Percentiles rank a stretch among this genome's conserved stretches.
phyloP scores from a whole-genome alignment of 2,797 vertebrate species.

The Protosalanx chinensis region DNA sequence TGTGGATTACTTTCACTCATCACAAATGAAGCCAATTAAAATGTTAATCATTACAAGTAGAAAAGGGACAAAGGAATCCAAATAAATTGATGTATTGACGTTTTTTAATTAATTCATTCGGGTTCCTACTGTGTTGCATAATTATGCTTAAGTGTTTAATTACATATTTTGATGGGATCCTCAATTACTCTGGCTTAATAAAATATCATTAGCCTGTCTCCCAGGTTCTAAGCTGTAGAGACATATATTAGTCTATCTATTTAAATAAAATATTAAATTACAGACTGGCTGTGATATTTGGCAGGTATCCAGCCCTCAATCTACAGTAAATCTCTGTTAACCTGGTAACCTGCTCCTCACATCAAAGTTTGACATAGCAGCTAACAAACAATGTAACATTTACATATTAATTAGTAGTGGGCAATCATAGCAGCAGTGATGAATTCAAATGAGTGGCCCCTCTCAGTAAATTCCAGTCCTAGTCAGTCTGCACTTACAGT shows the following conservation, averaged over 20 bases:
- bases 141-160: slow-evolving; percentile 95
- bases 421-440: slow-evolving; percentile 56
- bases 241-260: slow-evolving; percentile 72
- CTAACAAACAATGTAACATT: slow-evolving; percentile 80
- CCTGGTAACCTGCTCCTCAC: slow-evolving; percentile 71
- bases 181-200: slow-evolving; percentile 92
- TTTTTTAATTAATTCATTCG: slow-evolving; percentile 90
- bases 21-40: slow-evolving; percentile 75
- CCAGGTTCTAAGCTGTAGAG: slow-evolving; percentile 82
- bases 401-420: slow-evolving; percentile 79
- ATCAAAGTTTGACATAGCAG: slow-evolving; percentile 76
- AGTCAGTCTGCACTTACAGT: slow-evolving; percentile 52
- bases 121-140: slow-evolving; percentile 86
- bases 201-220: slow-evolving; percentile 87
- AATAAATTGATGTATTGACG: slow-evolving; percentile 87
- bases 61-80: slow-evolving; percentile 83
- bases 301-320: slow-evolving; percentile 71
- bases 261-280: slow-evolving; percentile 79
- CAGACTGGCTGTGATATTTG: slow-evolving; percentile 59
- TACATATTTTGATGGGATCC: slow-evolving; percentile 94
- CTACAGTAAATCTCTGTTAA: slow-evolving; percentile 79
- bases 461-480: slow-evolving; percentile 23
- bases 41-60: slow-evolving; percentile 77
- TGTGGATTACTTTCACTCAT: slow-evolving; percentile 67
- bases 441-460: slow-evolving; percentile 70